Conservation (phyloP, 2,797 vertebrate genomes). For the Rhinoraja longicauda region DNA sequence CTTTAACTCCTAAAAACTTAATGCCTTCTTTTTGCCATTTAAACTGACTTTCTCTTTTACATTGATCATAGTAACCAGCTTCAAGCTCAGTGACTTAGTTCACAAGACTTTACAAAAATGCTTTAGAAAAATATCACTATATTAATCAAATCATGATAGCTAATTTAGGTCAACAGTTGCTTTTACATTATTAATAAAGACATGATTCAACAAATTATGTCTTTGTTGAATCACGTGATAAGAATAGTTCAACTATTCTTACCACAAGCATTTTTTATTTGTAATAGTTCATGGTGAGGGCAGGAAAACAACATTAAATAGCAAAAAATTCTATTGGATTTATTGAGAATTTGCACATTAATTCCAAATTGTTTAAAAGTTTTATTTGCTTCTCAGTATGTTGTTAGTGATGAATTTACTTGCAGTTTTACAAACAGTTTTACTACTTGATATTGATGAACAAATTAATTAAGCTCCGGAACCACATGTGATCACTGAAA, state of each 20-base stretch:
- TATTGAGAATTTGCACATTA: background rate
- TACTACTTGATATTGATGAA: background rate
- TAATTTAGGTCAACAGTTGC: background rate
- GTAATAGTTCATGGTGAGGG: background rate
- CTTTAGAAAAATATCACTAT: background rate
- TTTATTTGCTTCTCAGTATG: background rate
- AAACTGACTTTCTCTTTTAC: too few relatives aligned
- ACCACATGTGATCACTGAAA: background rate
- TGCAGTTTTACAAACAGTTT: background rate
- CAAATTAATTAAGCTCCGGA: background rate
- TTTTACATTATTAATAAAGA: background rate
- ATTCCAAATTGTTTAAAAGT: background rate
- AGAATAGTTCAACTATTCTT: slow-evolving; percentile 7
- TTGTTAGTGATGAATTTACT: background rate
- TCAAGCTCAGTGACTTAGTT: too few relatives aligned
- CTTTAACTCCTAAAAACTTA: too few relatives aligned
- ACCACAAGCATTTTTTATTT: background rate
- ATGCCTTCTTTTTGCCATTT: too few relatives aligned
- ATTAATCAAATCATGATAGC: background rate
- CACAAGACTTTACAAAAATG: too few relatives aligned
- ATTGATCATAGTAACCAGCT: too few relatives aligned
- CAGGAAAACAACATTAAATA: background rate
- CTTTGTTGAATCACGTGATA: too few relatives aligned
- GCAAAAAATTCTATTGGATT: background rate
- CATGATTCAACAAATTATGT: background rate